A percentile compares a stretch with the other conserved stretches of the same genome.
Conservation (phyloP, 2,797 vertebrate species). For the Petrocephalus sullivani region DNA sequence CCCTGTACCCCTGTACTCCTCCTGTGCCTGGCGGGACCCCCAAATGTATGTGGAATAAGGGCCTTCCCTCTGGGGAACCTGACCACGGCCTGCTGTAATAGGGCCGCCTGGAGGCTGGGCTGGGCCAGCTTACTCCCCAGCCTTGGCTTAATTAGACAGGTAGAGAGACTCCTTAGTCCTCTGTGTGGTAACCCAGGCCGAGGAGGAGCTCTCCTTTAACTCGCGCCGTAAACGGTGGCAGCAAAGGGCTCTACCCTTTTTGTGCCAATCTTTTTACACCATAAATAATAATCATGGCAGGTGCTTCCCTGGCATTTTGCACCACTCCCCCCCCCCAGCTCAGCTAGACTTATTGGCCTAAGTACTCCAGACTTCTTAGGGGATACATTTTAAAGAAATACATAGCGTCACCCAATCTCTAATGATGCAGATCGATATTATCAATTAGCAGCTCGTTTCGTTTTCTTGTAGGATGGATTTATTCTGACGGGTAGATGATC, state of each 20-base stretch:
- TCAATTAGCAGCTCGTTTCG: conserved; percentile 43
- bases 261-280: background rate
- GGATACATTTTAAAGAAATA: background rate
- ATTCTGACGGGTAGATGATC: background rate
- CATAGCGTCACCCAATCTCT: conserved; percentile 49
- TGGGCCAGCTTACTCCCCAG: conserved; percentile 9
- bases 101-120: conserved; percentile 27
- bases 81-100: conserved; percentile 53
- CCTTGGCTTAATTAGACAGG: conserved; percentile 31
- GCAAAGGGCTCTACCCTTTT: background rate
- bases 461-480: conserved; percentile 32
- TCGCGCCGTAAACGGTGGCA: conserved; percentile 17
- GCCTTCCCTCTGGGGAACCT: conserved; percentile 49
- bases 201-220: conserved; percentile 26
- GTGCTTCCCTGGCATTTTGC: background rate
- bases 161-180: conserved; percentile 16
- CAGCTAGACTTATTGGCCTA: conserved; percentile 50
- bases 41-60: conserved; percentile 54
- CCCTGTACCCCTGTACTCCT: background rate
- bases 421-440: conserved; percentile 47
- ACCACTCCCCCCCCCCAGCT: conserved; percentile 34
- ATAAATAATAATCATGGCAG: background rate
- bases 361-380: conserved; percentile 16
- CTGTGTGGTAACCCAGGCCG: conserved; percentile 24
- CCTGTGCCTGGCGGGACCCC: conserved; percentile 11